Base-by-base conservation (phyloP, 2,113 vertebrate genomes). In the Galbula dea region DNA sequence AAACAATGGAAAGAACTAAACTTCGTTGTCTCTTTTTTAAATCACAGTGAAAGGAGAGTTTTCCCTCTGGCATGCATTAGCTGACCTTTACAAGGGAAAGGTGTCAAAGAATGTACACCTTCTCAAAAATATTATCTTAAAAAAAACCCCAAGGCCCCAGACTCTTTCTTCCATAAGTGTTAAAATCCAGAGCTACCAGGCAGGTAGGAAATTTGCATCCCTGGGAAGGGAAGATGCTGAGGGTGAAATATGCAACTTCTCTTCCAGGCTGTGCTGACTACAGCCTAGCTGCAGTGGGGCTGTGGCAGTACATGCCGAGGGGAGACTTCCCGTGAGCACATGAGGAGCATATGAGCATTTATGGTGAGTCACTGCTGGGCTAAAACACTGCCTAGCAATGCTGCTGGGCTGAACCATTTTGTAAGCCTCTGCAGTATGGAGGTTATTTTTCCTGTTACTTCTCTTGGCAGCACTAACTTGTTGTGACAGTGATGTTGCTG, bases 351-450 rank as follows among this genome's bases (percentile, higher is more conserved):
- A 78, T 9, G 79, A 94, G 80, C 32, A 3, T 68, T 95, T 86
- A 17, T 72, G 86, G 94, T 89, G 93, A 95, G 89, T 94, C 96
- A 93, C 55, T 74, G 85, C 84, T 30, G 75, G 39, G 75, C 62
- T 52, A 2, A 10, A 76, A 30, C 62, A 9, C 58, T 57, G 84
- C 66, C 94, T 5, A 11, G 88, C 15, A 1, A 3, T 34, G 90
- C 90, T 5, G 24, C 74, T 88, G 94, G 51, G 5, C 1, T 86
- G 76, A 54, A 22, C 48, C 75, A 27, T 24, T 78, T 10, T 83
- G 71, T 57, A 75, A 92, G 49, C n/a, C 51, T 88, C n/a, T 51
- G 27, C 41, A 11, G 57, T 15, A 24, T 0, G 71, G 89, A 90
- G 85, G 72, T 94, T 86, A 52, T 61, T 83, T 51, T n/a, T 84